Percentiles rank a stretch among this genome's conserved stretches.
phyloP scores from a whole-genome alignment of 2,888 invertebrate species.

The Troides oblongomaculatus region DNA sequence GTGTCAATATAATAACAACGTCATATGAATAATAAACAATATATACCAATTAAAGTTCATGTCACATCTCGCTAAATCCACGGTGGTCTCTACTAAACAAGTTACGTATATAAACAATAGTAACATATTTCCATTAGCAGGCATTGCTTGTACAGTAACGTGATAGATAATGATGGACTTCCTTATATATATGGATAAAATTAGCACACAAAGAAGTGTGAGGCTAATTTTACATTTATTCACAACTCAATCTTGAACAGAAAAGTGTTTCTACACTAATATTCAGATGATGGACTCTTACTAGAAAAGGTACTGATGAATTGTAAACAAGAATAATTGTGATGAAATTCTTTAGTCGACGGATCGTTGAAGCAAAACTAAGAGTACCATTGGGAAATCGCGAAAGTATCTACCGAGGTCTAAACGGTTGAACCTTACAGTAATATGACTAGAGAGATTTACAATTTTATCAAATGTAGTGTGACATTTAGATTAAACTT shows the following conservation, averaged over 20 bases:
- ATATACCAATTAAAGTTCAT: background rate
- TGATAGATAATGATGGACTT: background rate
- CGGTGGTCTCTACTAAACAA: background rate
- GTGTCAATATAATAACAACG: background rate
- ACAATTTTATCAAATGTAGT: background rate
- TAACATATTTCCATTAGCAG: background rate
- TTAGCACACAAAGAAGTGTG: background rate
- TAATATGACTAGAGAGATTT: background rate
- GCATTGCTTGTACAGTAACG: background rate
- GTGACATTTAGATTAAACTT: background rate
- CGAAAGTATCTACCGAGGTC: constrained; percentile 22
- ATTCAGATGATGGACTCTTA: too few relatives aligned
- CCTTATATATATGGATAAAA: background rate
- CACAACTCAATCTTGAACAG: background rate
- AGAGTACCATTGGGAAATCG: constrained; percentile 23
- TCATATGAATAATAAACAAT: background rate
- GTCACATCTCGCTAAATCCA: background rate
- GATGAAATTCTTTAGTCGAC: constrained; percentile 13
- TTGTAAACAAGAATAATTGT: constrained; percentile 13
- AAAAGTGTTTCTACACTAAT: too few relatives aligned
- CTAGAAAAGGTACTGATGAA: background rate
- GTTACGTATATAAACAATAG: background rate
- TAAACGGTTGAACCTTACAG: background rate
- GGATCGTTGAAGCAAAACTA: constrained; percentile 16
- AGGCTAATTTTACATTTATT: background rate